These are phyloP conservation scores for Pluvialis apricaria DNA, from an alignment of 2,113 vertebrate species.

Conservation along the genomic window DNA sequence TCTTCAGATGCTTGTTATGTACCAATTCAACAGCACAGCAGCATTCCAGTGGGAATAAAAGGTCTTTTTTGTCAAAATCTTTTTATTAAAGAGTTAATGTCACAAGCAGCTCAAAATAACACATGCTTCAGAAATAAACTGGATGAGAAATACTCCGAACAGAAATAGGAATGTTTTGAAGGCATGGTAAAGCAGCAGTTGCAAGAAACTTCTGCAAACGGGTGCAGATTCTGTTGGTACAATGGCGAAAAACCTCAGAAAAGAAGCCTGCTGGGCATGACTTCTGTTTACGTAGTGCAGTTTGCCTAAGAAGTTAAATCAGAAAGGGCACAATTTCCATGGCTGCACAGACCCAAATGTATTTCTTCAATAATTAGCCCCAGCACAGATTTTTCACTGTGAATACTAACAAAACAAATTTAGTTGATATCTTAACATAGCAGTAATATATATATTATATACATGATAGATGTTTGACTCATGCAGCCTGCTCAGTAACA, in stretches of 20 bases:
- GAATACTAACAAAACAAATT: conserved; percentile 32
- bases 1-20: not conserved
- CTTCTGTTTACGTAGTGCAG: not conserved
- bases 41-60: not conserved
- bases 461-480: not conserved
- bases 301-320: conserved; percentile 25
- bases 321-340: not conserved
- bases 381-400: conserved; percentile 25
- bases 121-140: conserved; percentile 55
- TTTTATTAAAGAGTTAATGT: conserved; percentile 70
- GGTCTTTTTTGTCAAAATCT: conserved; percentile 56
- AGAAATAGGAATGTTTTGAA: conserved; percentile 4
- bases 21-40: not conserved
- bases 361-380: not conserved
- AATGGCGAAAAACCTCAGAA: conserved; percentile 9
- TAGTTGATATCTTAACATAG: not conserved
- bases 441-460: not conserved
- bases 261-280: not conserved
- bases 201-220: conserved; percentile 4
- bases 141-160: conserved; percentile 8
- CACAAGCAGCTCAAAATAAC: conserved; percentile 50
- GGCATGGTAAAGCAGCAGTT: conserved; percentile 30
- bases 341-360: not conserved
- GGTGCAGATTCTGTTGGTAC: conserved; percentile 7
- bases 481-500: conserved; percentile 21